Evolutionary conservation across 1,140 invertebrate genomes (phyloP), one percentile per base, ranked within the genome.

Genomic region (Aphelinus atriplicis): DNA sequence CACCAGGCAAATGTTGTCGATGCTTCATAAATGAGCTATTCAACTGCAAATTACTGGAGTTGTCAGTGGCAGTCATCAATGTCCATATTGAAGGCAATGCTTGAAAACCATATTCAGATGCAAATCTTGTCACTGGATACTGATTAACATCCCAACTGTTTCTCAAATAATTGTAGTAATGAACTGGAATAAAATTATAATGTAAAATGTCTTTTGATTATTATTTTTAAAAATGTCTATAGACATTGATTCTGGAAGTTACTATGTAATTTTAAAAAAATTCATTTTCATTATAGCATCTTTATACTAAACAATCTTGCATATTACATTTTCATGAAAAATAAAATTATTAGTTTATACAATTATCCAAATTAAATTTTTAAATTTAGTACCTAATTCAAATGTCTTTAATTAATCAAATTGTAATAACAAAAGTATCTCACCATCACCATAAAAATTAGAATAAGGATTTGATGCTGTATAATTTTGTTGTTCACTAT

Each of bases 31-130:
- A 91, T 1, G 89, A 77, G 67, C 92, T 94, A 3, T 87, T 81
- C 46, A 92, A 85, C 46, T 81, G 81, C 68, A 94, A 90, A 84
- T 97, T 93, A 50, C 89, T 84, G 51, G 53, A 9, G 10, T 84
- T 83, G 47, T 88, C 81, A 1, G 90, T 90, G 1, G 90, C 91
- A 42, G 90, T 89, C 74, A 77, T 80, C 80, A 94, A 86, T 2
- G 93, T 92, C 47, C 88, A 84, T 9, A 92, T 84, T 3, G 92
- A 92, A 0, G 97, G 96, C 56, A 95, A 88, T 3, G 96, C 95
- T 85, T 99, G 97, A 78, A 96, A 94, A 7, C 98, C 98, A 84
- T 98, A 99, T 86, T 99, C 98, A 0, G 97, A 98, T 26, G 93
- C 91, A 86, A 99, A 98, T 77, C 97, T 90, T 1, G 96, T 91